Base-by-base conservation (phyloP, 2,113 vertebrate species). In the Chionomys nivalis region DNA sequence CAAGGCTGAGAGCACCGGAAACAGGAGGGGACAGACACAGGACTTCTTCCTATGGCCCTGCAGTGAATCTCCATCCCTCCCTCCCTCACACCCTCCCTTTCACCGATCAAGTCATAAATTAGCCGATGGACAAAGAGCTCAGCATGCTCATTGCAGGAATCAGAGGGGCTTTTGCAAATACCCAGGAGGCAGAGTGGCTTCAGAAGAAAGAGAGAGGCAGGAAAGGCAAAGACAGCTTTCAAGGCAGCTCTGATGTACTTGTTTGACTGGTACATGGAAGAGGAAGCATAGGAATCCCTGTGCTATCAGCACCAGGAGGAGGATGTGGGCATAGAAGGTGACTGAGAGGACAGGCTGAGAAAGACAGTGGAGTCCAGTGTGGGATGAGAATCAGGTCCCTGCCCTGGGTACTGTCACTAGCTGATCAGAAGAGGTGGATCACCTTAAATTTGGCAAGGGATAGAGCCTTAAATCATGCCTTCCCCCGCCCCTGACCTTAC, bases 401-500 rank as follows among this genome's bases (percentile, higher is more conserved):
- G 61, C 24, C 7, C 9, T 58, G 2, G 42, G 11, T 1, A 2
- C 52, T 36, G 31, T 39, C 44, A 8, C 0, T 28, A 17, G 23
- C 49, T 36, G 42, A 47, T 24, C 31, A 47, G n/a, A 78, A 44
- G 66, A 65, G 23, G 31, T n/a, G 42, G 31, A 31, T 87, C 5
- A 7, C 36, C 76, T 93, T 52, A n/a, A 47, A 19, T 49, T 1
- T 49, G 55, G 36, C 33, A 26, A n/a, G 61, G 39, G 17, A 55
- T 0, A 14, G 28, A 82, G 44, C 3, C 10, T 13, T 13, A 7
- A 7, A 4, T 0, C 31, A 14, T 58, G 17, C 0, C 2, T 23
- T 36, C n/a, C 7, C 28, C 3, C 5, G 3, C 26, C 16, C 19
- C 16, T 2, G 2, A 11, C 6, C 2, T 79, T 8, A 4, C 21